phyloP scores from a whole-genome alignment of 1,140 invertebrate genomes.

The Frieseomelitta varia region DNA sequence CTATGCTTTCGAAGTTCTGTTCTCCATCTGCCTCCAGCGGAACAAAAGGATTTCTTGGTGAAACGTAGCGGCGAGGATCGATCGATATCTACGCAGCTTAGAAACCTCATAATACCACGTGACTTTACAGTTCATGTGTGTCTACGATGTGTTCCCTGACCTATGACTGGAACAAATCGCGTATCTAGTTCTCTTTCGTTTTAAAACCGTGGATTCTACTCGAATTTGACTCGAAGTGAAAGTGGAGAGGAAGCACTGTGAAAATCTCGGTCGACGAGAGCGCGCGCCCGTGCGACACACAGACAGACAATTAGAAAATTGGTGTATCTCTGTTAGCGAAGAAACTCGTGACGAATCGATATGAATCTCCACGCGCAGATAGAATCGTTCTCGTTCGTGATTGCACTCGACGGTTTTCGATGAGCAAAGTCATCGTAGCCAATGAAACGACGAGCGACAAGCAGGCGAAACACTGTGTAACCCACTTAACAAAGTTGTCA shows the following conservation, averaged over 20 bases:
- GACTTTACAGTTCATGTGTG: constrained; percentile 4
- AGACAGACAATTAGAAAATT: neutral
- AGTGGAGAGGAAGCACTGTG: neutral
- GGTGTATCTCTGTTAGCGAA: neutral
- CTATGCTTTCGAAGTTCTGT: neutral
- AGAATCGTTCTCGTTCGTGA: neutral
- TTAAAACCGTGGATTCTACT: neutral
- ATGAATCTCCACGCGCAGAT: neutral
- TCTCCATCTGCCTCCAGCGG: neutral
- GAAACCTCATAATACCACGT: neutral
- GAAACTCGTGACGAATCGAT: constrained; percentile 5
- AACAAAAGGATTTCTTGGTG: constrained; percentile 23
- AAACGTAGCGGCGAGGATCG: constrained; percentile 2
- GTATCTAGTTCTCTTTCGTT: neutral
- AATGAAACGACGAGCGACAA: constrained; percentile 27
- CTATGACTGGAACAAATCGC: neutral
- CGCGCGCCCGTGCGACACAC: neutral
- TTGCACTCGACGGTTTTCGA: neutral
- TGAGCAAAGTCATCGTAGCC: neutral
- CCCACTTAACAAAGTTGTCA: constrained; percentile 14
- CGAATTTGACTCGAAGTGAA: neutral
- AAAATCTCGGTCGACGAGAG: neutral
- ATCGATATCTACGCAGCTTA: constrained; percentile 17
- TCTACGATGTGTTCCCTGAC: neutral
- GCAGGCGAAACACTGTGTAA: constrained; percentile 31